Evolutionary conservation across 2,888 invertebrate species (phyloP).

Genomic region (Acrobasis suavella): DNA sequence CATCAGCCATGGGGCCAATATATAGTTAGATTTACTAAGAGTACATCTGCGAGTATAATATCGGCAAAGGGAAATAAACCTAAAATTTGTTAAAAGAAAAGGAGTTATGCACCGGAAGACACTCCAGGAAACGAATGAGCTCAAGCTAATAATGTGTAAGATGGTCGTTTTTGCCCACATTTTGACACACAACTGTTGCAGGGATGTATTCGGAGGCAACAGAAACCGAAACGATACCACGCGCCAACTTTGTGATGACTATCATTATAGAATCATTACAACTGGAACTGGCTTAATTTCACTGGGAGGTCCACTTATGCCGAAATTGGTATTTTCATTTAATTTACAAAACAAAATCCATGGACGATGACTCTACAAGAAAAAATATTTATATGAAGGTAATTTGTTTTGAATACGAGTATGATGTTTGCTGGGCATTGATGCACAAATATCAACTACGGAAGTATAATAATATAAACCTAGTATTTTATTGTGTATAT

Average conservation of each 20-base stretch:
- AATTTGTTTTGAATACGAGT: no score
- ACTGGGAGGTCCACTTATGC: slow-evolving; percentile 19
- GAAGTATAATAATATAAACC: no score
- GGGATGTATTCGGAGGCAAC: neutral
- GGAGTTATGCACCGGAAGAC: slow-evolving; percentile 46
- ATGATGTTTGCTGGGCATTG: no score
- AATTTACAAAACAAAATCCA: neutral
- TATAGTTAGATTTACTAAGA: neutral
- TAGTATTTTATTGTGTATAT: no score
- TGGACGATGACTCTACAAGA: neutral
- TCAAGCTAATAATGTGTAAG: slow-evolving; percentile 43
- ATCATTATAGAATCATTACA: slow-evolving; percentile 35
- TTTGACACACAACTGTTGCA: slow-evolving; percentile 44
- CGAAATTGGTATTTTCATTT: neutral
- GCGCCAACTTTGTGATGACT: slow-evolving; percentile 28
- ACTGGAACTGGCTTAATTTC: neutral
- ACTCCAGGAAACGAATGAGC: slow-evolving; percentile 47
- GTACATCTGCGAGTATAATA: neutral
- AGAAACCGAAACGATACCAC: slow-evolving; percentile 9
- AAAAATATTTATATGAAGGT: no score
- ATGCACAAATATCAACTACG: no score
- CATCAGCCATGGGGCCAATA: neutral
- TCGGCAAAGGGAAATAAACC: neutral
- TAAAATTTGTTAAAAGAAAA: slow-evolving; percentile 18
- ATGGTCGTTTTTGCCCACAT: slow-evolving; percentile 46